Evolutionary conservation across 2,113 vertebrate genomes (phyloP).

Genomic region (Candoia aspera): DNA sequence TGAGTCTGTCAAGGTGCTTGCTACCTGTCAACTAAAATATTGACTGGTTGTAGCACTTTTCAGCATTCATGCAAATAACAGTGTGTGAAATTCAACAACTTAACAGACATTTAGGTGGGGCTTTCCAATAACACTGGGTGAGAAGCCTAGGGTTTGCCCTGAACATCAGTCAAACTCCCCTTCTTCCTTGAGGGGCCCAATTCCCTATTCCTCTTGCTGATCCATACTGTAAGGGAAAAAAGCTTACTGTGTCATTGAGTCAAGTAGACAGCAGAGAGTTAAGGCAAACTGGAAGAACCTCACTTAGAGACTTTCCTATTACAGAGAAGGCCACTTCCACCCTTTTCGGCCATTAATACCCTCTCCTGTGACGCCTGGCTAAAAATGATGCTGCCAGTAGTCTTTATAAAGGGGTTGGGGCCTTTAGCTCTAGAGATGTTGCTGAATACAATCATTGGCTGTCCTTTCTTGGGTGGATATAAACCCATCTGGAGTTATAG

Average conservation of each 20-base stretch:
- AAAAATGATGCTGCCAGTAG: not conserved
- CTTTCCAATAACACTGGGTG: not conserved
- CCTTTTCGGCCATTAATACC: not conserved
- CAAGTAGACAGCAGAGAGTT: not conserved
- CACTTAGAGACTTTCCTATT: not conserved
- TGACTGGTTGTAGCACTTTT: too few species aligned
- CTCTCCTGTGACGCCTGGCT: not conserved
- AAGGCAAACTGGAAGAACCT: not conserved
- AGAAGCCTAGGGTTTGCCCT: not conserved
- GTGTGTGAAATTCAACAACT: not conserved
- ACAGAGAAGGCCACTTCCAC: not conserved
- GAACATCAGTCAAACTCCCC: not conserved
- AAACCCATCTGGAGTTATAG: not conserved
- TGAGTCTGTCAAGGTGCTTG: not conserved
- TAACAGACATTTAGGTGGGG: not conserved
- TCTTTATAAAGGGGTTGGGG: not conserved
- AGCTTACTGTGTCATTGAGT: not conserved
- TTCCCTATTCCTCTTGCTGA: not conserved
- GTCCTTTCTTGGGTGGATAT: not conserved
- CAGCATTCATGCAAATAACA: not conserved
- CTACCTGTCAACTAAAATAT: not conserved
- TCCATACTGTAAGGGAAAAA: not conserved
- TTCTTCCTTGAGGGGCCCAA: not conserved
- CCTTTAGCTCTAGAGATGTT: not conserved
- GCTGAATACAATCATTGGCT: not conserved